phyloP scores from a whole-genome alignment of 2,888 invertebrate species.

The Lithophane leautieri region DNA sequence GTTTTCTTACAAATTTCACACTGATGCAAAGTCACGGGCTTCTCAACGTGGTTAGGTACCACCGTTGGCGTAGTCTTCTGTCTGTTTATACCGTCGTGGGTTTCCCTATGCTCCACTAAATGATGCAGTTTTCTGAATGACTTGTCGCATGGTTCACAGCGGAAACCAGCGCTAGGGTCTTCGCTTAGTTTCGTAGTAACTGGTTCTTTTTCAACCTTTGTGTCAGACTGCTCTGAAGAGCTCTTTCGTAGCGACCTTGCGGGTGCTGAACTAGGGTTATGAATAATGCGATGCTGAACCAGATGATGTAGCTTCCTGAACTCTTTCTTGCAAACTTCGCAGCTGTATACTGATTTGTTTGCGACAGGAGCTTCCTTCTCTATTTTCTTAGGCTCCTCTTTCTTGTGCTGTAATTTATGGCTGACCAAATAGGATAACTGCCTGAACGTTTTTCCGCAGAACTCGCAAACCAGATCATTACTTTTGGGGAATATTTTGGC shows the following conservation, averaged over 20 bases:
- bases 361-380: conserved; percentile 66
- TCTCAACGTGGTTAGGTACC: conserved; percentile 65
- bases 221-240: conserved; percentile 81
- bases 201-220: conserved; percentile 73
- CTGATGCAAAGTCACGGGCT: conserved; percentile 74
- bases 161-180: conserved; percentile 84
- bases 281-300: conserved; percentile 86
- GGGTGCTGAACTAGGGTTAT: conserved; percentile 75
- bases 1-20: conserved; percentile 87
- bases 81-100: conserved; percentile 85
- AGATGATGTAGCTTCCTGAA: conserved; percentile 88
- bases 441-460: conserved; percentile 87
- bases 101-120: conserved; percentile 88
- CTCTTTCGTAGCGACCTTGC: conserved; percentile 77
- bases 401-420: conserved; percentile 85
- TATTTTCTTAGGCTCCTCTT: conserved; percentile 75
- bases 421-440: conserved; percentile 86
- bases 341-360: conserved; percentile 79
- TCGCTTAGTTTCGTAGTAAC: conserved; percentile 74
- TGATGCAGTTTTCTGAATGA: conserved; percentile 89
- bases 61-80: conserved; percentile 72
- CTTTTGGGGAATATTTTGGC: conserved; percentile 60
- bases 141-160: conserved; percentile 88
- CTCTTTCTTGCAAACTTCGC: conserved; percentile 87
- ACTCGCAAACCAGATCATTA: conserved; percentile 82